These are phyloP conservation scores for Mycetomoellerius zeteki DNA, from an alignment of 1,140 invertebrate genomes.

Conservation along the genomic window DNA sequence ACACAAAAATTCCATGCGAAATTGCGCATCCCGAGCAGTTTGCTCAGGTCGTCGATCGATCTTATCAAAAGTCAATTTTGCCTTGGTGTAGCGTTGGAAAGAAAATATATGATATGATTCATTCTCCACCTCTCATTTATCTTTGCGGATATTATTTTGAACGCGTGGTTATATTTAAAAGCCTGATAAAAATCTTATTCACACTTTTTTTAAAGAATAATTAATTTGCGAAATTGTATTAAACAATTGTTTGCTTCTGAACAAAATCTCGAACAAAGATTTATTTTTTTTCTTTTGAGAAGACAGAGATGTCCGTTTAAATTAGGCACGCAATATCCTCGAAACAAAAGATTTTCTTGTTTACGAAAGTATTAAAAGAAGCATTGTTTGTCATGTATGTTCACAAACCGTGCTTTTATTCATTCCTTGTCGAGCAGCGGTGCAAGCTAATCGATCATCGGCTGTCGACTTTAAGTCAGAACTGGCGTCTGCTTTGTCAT, in stretches of 20 bases:
- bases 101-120: constrained; percentile 28
- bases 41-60: neutral
- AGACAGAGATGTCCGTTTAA: neutral
- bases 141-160: neutral
- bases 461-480: constrained; percentile 19
- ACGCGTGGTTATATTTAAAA: neutral
- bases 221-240: neutral
- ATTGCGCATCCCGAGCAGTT: neutral
- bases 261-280: neutral
- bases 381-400: neutral
- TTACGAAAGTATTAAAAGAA: neutral
- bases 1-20: neutral
- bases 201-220: neutral
- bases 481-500: constrained; percentile 38
- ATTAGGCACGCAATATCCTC: neutral
- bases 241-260: neutral
- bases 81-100: neutral
- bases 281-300: neutral
- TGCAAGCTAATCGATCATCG: constrained; percentile 25
- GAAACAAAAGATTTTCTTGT: neutral
- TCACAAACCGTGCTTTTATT: neutral
- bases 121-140: constrained; percentile 18
- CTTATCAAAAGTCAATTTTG: constrained; percentile 43
- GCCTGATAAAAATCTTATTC: constrained; percentile 15
- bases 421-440: neutral